Conservation (phyloP, 2,113 vertebrate species). For the Carassius auratus region DNA sequence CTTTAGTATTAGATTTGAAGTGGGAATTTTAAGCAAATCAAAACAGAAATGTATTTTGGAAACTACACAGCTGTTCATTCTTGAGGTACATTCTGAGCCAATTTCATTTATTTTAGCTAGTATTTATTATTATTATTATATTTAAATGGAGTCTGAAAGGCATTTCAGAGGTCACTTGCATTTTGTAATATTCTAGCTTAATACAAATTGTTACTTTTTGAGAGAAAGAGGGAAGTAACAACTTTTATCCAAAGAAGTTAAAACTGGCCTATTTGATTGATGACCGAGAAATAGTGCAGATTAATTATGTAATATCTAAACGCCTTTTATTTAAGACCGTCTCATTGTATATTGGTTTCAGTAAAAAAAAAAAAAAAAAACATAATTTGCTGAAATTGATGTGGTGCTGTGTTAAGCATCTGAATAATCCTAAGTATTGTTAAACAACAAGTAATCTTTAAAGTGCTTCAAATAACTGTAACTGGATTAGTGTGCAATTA, state of each 20-base stretch:
- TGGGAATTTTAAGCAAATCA: neutral
- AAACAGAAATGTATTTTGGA: neutral
- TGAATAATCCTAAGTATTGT: neutral
- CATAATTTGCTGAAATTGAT: neutral
- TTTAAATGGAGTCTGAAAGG: neutral
- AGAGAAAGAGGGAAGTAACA: neutral
- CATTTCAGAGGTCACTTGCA: neutral
- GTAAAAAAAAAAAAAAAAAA: too few species aligned
- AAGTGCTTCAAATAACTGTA: neutral
- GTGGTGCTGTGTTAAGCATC: neutral
- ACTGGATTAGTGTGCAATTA: neutral
- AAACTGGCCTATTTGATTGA: neutral
- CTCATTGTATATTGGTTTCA: neutral
- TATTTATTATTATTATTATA: neutral
- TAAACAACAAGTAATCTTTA: neutral
- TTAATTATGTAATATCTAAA: neutral
- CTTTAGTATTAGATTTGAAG: conserved; percentile 21
- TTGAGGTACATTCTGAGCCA: neutral
- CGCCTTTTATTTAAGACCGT: neutral
- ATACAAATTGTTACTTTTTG: neutral
- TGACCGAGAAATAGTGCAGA: neutral
- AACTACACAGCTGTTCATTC: neutral
- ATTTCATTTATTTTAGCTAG: neutral
- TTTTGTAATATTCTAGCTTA: neutral
- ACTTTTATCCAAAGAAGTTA: neutral